Evolutionary conservation across 1,140 invertebrate species (phyloP).

Genomic region (Caenorhabditis brenneri): DNA sequence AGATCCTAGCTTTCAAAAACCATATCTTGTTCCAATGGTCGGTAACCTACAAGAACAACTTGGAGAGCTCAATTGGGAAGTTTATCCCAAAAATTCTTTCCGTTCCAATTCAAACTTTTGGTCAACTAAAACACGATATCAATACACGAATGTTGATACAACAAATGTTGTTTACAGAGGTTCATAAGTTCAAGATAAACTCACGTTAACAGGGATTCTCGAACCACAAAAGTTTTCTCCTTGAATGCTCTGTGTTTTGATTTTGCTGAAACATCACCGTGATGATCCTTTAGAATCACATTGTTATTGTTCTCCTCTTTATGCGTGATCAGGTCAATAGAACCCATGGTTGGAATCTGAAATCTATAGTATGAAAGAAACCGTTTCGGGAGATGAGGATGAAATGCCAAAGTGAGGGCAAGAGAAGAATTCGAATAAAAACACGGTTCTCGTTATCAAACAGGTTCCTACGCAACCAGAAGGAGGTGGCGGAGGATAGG

Average conservation of each 20-base stretch:
- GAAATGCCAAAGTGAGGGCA: background rate
- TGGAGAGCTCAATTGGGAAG: too few relatives aligned
- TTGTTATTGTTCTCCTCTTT: constrained; percentile 27
- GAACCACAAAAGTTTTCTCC: constrained; percentile 48
- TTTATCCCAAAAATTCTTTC: too few relatives aligned
- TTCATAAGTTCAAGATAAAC: too few relatives aligned
- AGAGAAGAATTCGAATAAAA: background rate
- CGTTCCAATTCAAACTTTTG: too few relatives aligned
- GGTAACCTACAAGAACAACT: too few relatives aligned
- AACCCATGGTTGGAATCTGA: constrained; percentile 34
- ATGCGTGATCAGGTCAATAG: background rate
- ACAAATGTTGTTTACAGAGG: too few relatives aligned
- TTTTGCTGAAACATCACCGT: background rate
- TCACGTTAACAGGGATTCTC: constrained; percentile 52
- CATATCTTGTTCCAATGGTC: too few relatives aligned
- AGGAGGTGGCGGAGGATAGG: background rate
- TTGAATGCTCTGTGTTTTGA: constrained; percentile 7
- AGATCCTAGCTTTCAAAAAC: constrained; percentile 35
- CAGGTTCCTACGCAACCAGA: background rate
- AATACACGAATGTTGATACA: too few relatives aligned
- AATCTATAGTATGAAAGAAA: background rate
- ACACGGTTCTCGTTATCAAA: constrained; percentile 39
- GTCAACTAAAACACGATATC: too few relatives aligned
- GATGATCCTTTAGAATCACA: constrained; percentile 12
- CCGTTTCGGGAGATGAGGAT: background rate